Percentiles rank a stretch among this genome's conserved stretches.
Conservation (phyloP, 2,797 vertebrate species). For the Lacerta viridis region DNA sequence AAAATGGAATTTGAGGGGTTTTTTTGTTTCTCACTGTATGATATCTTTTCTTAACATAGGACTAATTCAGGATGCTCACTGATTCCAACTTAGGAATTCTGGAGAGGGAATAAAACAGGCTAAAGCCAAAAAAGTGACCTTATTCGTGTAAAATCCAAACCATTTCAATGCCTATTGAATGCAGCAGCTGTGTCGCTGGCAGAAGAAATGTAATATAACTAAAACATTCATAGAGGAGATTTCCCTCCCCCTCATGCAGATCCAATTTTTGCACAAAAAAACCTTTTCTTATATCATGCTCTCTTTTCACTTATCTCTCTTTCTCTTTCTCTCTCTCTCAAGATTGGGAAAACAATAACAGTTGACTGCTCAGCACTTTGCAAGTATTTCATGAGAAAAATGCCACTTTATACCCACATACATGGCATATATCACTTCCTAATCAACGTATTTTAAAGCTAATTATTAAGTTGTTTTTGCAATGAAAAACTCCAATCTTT, state of each 20-base stretch:
- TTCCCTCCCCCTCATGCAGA: conserved; percentile 62
- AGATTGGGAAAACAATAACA: conserved; percentile 56
- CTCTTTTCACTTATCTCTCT: conserved; percentile 38
- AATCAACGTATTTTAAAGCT: neutral
- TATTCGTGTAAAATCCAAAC: conserved; percentile 68
- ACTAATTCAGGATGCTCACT: conserved; percentile 40
- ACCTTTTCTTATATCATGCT: conserved; percentile 68
- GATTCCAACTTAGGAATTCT: conserved; percentile 63
- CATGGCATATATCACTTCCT: conserved; percentile 11
- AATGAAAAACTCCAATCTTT: neutral
- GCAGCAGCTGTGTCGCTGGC: conserved; percentile 77
- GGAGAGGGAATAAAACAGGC: conserved; percentile 48
- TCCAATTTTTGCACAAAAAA: conserved; percentile 76
- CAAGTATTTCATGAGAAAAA: conserved; percentile 76
- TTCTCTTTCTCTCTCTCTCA: conserved; percentile 51
- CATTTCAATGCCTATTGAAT: conserved; percentile 57
- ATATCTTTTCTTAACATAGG: conserved; percentile 53
- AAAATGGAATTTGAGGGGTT: neutral
- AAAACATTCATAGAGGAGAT: conserved; percentile 43
- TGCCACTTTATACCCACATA: conserved; percentile 68
- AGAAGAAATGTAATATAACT: conserved; percentile 54
- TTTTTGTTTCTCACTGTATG: conserved; percentile 20
- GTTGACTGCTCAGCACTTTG: conserved; percentile 76
- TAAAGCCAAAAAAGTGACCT: conserved; percentile 70
- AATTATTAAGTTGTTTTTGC: neutral